Evolutionary conservation across 1,140 invertebrate genomes (phyloP).

Genomic region (Ridgeia piscesae): DNA sequence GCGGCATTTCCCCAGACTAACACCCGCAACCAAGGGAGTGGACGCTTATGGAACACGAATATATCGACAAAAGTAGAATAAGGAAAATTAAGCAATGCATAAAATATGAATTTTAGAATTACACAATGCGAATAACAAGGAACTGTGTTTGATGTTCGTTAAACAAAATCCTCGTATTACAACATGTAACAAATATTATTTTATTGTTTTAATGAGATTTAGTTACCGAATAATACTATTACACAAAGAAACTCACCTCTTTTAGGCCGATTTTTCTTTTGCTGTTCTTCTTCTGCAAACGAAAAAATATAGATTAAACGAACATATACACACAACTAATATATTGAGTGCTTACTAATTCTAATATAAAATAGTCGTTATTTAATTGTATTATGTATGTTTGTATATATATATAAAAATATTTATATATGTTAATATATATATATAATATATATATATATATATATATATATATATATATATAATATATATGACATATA

Average conservation of each 20-base stretch:
- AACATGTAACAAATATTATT: background rate
- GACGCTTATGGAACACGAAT: background rate
- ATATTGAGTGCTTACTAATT: background rate
- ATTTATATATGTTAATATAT: background rate
- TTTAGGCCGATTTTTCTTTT: constrained; percentile 6
- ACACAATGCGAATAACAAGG: background rate
- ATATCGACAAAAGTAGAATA: background rate
- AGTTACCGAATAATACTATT: background rate
- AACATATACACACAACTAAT: background rate
- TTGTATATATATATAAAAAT: constrained; percentile 12
- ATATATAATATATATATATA: background rate
- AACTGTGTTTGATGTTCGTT: background rate
- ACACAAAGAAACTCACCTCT: background rate
- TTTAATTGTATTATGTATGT: background rate
- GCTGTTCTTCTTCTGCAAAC: background rate
- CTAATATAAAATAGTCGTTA: background rate
- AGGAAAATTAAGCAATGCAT: background rate
- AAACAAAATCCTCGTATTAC: background rate
- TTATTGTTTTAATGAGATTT: background rate
- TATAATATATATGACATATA: constrained; percentile 15
- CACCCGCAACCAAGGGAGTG: background rate
- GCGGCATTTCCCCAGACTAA: background rate
- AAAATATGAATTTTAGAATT: background rate
- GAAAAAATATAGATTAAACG: background rate
- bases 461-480: background rate